Evolutionary conservation across 2,113 vertebrate species (phyloP).

Genomic region (Xiphorhynchus elegans): DNA sequence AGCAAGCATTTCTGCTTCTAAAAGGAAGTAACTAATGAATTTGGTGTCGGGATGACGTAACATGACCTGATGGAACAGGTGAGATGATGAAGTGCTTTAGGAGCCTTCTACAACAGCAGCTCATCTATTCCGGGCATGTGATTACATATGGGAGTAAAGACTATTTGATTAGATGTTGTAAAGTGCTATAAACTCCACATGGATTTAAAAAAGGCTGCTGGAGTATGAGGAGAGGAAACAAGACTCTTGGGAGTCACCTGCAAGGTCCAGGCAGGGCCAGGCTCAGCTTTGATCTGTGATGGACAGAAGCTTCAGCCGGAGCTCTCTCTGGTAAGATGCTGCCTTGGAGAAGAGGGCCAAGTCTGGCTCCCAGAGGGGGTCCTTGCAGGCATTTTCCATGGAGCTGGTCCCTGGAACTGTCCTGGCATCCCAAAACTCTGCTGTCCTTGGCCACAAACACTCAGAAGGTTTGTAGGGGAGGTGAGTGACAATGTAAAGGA

Average conservation of each 20-base stretch:
- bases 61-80: rapidly evolving
- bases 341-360: background rate
- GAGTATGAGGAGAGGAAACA: background rate
- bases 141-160: background rate
- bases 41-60: background rate
- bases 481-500: background rate
- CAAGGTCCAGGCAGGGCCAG: background rate
- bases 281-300: background rate
- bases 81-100: background rate
- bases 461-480: background rate
- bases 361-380: background rate
- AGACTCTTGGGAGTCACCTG: background rate
- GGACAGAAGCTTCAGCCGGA: background rate
- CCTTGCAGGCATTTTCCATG: background rate
- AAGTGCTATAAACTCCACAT: background rate
- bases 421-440: background rate
- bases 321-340: background rate
- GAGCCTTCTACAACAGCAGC: background rate
- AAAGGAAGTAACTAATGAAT: background rate
- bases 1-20: background rate
- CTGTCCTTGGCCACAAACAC: background rate
- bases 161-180: background rate
- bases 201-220: background rate
- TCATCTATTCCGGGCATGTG: background rate
- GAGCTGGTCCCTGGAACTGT: background rate